Base-by-base conservation (phyloP, 2,888 invertebrate genomes). In the Ryuthela nishihirai region DNA sequence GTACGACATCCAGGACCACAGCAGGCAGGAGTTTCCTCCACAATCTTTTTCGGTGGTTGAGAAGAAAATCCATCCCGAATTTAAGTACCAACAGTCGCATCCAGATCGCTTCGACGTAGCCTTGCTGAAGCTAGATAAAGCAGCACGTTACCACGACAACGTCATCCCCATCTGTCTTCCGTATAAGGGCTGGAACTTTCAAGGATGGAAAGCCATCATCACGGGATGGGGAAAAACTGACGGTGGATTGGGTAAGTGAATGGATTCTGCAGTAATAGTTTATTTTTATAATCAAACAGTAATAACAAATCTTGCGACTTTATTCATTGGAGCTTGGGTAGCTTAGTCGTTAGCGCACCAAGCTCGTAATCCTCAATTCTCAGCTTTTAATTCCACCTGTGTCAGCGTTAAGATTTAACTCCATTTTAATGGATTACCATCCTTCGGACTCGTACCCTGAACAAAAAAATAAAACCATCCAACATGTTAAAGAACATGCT, bases 161-260 rank as follows among this genome's bases (percentile, higher is more conserved):
- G 87, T 89, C 63, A 75, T 85, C 24, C 88, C 89, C 1, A 87
- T 89, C 56, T 89, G 89, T 69, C 77, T 89, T 38, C 89, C 89
- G 0, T 78, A 80, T 7, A 48, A 48, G 35, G 69, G 72, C 43
- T 60, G 54, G 40, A 54, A 65, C 24, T 75, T 73, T 62, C 71
- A 72, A 39, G 82, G 83, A 0, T 76, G 79, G 55, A 79, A 79
- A 54, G 85, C 81, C 1, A 77, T 83, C 2, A 87, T 88, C 0
- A 88, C 88, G 0, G 88, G 88, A 0, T 89, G 88, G 88, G 88
- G 88, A 1, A 88, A 88, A 73, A 85, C 87, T 1, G 85, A 85
- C 64, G 73, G 74, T 24, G 74, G 73, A 12, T 74, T 74, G 58
- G 74, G 76, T 75, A 69, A 69, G 67, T 41, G 24, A 40, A 41